phyloP scores from a whole-genome alignment of 2,113 vertebrate genomes.

The Odontophorus gujanensis region DNA sequence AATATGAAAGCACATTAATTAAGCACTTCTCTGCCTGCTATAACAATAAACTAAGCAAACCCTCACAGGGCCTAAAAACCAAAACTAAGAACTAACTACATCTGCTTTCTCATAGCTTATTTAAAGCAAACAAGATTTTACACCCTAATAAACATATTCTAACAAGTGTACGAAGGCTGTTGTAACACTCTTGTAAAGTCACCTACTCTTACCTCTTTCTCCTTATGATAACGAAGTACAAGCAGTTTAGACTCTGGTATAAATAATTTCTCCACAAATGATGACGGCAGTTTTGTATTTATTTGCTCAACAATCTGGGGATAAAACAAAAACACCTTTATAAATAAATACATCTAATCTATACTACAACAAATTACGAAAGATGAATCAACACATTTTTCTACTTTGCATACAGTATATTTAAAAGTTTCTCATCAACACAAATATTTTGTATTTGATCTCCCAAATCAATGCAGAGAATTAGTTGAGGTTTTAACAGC shows the following conservation, averaged over 20 bases:
- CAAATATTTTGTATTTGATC: background rate
- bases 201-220: conserved; percentile 85
- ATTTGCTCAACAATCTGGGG: conserved; percentile 95
- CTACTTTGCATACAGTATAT: background rate
- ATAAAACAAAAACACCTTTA: conserved; percentile 14
- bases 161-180: background rate
- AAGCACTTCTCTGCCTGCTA: background rate
- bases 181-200: background rate
- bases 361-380: background rate
- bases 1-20: background rate
- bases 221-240: conserved; percentile 91
- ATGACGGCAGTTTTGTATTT: conserved; percentile 93
- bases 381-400: background rate
- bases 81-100: background rate
- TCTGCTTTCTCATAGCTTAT: background rate
- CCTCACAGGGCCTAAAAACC: background rate
- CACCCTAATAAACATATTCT: background rate
- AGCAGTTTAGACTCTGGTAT: conserved; percentile 92
- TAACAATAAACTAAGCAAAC: background rate
- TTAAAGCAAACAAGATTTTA: background rate
- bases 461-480: background rate
- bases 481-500: background rate
- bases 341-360: background rate
- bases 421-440: background rate
- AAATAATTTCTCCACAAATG: conserved; percentile 96